Conservation (phyloP, 92 coral and sea anemone genomes). For the Isaurus tuberculatus region DNA sequence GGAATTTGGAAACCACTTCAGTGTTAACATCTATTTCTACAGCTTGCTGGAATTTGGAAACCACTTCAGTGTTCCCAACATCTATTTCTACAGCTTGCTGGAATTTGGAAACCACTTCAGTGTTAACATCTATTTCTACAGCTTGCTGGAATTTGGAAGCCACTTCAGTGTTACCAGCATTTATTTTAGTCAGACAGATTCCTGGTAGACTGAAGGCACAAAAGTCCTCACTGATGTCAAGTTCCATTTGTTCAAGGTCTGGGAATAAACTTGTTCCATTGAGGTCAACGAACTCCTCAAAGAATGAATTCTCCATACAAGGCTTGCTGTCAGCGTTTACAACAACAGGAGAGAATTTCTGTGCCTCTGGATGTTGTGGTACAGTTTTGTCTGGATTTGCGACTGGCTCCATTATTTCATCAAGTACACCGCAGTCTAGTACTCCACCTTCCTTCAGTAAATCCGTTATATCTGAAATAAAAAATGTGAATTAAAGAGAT, state of each 20-base stretch:
- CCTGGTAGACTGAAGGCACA: constrained; percentile 51
- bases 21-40: background rate
- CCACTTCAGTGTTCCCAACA: too few species aligned
- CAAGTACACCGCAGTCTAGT: constrained; percentile 20
- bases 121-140: background rate
- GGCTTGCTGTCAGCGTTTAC: constrained; percentile 36
- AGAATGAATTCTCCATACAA: constrained; percentile 74
- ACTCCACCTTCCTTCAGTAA: constrained; percentile 12
- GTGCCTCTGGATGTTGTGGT: background rate
- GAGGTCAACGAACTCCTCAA: constrained; percentile 81
- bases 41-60: background rate
- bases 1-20: too few species aligned
- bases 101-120: too few species aligned
- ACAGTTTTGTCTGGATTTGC: constrained; percentile 29
- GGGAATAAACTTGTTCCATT: constrained; percentile 57
- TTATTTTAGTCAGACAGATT: constrained; percentile 53
- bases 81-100: too few species aligned
- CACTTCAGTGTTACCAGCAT: too few species aligned
- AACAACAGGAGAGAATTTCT: constrained; percentile 1
- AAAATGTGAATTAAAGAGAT: background rate
- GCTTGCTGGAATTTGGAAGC: too few species aligned
- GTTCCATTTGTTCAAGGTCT: constrained; percentile 57
- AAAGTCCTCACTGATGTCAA: constrained; percentile 42
- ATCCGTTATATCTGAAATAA: constrained; percentile 29
- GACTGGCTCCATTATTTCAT: background rate